Evolutionary conservation across 23 tunicate species (phyloP).

Genomic region (Phallusia fumigata): DNA sequence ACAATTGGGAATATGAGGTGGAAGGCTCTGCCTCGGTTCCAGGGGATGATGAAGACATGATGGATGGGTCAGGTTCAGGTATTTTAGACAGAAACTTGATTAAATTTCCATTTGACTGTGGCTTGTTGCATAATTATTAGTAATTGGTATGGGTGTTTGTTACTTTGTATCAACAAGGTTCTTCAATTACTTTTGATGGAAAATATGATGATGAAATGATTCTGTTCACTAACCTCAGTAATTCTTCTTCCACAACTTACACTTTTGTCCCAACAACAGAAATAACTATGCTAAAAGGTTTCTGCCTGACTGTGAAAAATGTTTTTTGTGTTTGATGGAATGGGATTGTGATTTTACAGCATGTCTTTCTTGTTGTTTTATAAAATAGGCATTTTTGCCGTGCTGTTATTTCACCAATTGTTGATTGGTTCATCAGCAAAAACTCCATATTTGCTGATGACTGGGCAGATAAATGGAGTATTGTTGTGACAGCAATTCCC

Average conservation of each 20-base stretch:
- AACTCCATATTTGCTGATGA: too few relatives aligned
- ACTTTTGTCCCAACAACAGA: conserved; percentile 9
- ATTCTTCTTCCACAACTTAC: conserved; percentile 9
- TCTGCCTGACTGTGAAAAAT: neutral
- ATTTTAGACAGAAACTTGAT: neutral
- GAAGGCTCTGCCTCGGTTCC: neutral
- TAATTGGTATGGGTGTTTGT: neutral
- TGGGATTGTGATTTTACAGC: neutral
- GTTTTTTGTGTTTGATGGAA: too few relatives aligned
- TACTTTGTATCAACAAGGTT: conserved; percentile 7
- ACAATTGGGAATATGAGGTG: neutral
- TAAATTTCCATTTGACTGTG: neutral
- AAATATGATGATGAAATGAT: conserved; percentile 19
- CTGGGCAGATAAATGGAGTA: too few relatives aligned
- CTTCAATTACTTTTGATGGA: conserved; percentile 1
- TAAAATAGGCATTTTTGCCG: too few relatives aligned
- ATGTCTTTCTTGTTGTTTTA: neutral
- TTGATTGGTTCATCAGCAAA: too few relatives aligned
- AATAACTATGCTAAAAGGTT: neutral
- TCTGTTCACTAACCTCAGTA: neutral
- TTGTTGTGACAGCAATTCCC: too few relatives aligned
- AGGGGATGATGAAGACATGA: conserved; percentile 7
- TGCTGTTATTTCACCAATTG: too few relatives aligned
- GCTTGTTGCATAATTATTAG: neutral
- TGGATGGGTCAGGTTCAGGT: conserved; percentile 1